These are phyloP conservation scores for Tethea ocularis DNA, from an alignment of 2,888 invertebrate species.

Conservation along the genomic window DNA sequence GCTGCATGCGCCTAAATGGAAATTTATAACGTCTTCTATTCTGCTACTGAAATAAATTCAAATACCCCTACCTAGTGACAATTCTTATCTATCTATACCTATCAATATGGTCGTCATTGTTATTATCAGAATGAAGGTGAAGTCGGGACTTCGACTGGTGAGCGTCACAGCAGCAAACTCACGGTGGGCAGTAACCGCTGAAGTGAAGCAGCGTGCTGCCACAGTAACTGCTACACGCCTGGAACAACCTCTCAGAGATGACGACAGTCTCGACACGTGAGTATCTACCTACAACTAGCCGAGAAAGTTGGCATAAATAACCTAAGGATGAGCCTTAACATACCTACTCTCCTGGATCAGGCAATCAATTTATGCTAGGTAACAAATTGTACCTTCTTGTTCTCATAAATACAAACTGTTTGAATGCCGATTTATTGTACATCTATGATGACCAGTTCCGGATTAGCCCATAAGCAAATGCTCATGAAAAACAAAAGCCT, in stretches of 20 bases:
- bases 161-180: slow-evolving; percentile 91
- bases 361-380: background rate
- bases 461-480: too few species aligned
- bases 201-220: slow-evolving; percentile 93
- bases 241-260: slow-evolving; percentile 72
- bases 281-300: slow-evolving; percentile 26
- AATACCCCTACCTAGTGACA: slow-evolving; percentile 24
- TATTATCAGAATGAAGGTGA: slow-evolving; percentile 91
- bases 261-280: slow-evolving; percentile 65
- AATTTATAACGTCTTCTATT: slow-evolving; percentile 62
- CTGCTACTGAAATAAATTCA: slow-evolving; percentile 41
- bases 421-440: too few species aligned
- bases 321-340: too few species aligned
- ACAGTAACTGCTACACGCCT: slow-evolving; percentile 92
- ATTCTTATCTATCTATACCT: too few species aligned
- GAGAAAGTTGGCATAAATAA: background rate
- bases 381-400: background rate
- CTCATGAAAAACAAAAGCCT: too few species aligned
- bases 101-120: background rate
- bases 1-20: slow-evolving; percentile 62
- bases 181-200: slow-evolving; percentile 94
- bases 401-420: background rate
- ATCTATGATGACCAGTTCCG: too few species aligned
- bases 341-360: background rate
- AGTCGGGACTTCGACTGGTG: slow-evolving; percentile 93